Evolutionary conservation across 1,140 invertebrate species (phyloP), one percentile per base, ranked within the genome.

Genomic region (Chrysopa pallens): DNA sequence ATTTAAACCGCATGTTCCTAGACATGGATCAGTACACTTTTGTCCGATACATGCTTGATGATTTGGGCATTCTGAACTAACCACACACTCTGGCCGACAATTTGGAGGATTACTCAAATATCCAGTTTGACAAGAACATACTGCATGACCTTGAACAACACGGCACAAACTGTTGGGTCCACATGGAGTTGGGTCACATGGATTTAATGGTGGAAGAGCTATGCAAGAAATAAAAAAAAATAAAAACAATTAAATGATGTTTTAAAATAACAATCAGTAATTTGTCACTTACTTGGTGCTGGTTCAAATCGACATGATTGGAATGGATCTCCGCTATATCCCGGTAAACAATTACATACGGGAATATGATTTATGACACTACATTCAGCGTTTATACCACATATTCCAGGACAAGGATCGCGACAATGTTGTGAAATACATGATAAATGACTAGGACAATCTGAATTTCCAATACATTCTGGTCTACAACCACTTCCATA

Each of bases 361-460:
- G 86, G 82, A 44, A 87, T 65, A 54, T 90, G 86, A 54, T 85
- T 81, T 1, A 82, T 71, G 0, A 88, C 81, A 48, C 68, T 70
- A 53, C 85, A 90, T 48, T 80, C 67, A 1, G 84, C 81, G 55
- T 83, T 81, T 0, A 68, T 51, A 17, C 86, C 86, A 58, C 87
- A 91, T 11, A 84, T 73, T 11, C 84, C 83, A n/a, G 73, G 69
- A 56, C 87, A 91, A 14, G 86, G 86, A 66, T 90, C 76, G 50
- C 80, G 65, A 55, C 87, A 91, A 53, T 84, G 76, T 56, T 83
- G 77, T 51, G 81, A 78, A n/a, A 87, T 68, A 61, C 88, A 92
- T 28, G 84, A 76, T 44, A 81, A 64, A 46, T 83, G 70, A 47
- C 75, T 76, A 1, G 78, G 68, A 57, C 88, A 92, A 49, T 91